phyloP scores from a whole-genome alignment of 2,888 invertebrate genomes.

The Stenurella melanura region DNA sequence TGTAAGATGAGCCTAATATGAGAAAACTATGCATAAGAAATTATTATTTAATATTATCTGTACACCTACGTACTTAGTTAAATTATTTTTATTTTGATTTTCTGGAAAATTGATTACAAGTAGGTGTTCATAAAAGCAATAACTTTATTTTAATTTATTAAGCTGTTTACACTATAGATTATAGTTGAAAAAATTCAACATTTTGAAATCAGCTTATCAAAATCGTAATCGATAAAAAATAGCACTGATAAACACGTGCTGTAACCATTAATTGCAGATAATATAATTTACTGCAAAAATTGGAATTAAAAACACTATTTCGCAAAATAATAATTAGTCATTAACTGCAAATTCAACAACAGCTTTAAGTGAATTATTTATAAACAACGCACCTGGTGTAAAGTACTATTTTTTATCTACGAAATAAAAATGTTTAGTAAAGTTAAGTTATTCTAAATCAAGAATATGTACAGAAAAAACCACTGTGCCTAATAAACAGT shows the following conservation, averaged over 20 bases:
- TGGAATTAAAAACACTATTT: slow-evolving; percentile 44
- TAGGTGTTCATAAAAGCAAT: slow-evolving; percentile 2
- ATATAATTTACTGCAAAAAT: slow-evolving; percentile 47
- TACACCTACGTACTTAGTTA: neutral
- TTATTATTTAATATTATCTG: neutral
- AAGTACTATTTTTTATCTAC: neutral
- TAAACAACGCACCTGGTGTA: slow-evolving; percentile 5
- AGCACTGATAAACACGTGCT: slow-evolving; percentile 53
- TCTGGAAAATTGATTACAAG: neutral
- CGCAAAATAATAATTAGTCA: slow-evolving; percentile 42
- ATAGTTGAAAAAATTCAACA: slow-evolving; percentile 25
- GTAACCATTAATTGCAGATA: slow-evolving; percentile 46
- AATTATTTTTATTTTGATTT: neutral
- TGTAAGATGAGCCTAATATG: too few relatives aligned
- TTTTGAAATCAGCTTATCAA: slow-evolving; percentile 38
- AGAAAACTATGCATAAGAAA: too few relatives aligned
- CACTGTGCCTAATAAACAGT: too few relatives aligned
- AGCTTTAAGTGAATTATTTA: slow-evolving; percentile 4
- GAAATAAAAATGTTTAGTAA: neutral
- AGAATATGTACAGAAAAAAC: too few relatives aligned
- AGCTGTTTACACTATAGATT: slow-evolving; percentile 35
- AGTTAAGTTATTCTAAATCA: neutral
- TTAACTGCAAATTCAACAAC: slow-evolving; percentile 15
- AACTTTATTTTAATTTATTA: slow-evolving; percentile 11
- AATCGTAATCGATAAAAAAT: slow-evolving; percentile 43